These are phyloP conservation scores for Caenorhabditis auriculariae DNA, from an alignment of 2,888 invertebrate genomes.

Conservation along the genomic window DNA sequence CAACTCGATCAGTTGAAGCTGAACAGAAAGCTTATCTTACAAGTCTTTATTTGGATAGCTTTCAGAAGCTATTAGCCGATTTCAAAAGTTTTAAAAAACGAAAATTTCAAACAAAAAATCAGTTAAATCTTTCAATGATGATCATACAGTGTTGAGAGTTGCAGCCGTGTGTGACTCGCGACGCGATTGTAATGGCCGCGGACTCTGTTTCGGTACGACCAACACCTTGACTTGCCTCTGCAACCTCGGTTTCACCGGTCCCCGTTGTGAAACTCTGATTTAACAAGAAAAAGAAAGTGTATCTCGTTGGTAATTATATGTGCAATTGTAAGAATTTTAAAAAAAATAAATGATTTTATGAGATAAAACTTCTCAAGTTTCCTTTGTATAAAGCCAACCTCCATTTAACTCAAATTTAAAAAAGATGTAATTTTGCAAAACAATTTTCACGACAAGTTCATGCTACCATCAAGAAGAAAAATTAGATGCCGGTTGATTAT, in stretches of 20 bases:
- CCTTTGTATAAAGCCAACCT: too few species aligned
- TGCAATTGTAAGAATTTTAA: too few species aligned
- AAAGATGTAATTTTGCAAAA: too few species aligned
- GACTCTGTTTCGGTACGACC: conserved; percentile 53
- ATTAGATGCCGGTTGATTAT: too few species aligned
- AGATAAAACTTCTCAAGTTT: too few species aligned
- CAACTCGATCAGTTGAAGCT: conserved; percentile 2
- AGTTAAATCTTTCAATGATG: background rate
- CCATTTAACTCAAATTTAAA: too few species aligned
- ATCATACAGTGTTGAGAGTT: background rate
- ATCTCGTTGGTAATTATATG: too few species aligned
- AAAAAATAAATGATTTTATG: too few species aligned
- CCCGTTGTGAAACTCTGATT: conserved; percentile 44
- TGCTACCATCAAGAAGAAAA: too few species aligned
- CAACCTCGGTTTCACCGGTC: conserved; percentile 46
- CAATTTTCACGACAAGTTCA: too few species aligned
- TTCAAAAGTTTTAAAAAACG: background rate
- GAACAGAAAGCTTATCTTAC: background rate
- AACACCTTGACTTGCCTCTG: conserved; percentile 50
- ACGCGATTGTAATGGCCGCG: conserved; percentile 58
- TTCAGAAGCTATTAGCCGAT: background rate
- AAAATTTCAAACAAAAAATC: background rate
- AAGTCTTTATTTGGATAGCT: background rate
- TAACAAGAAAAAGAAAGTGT: too few species aligned
- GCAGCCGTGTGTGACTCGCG: conserved; percentile 53